Conservation (phyloP, 1,140 invertebrate genomes). For the Geopemphigus sp. region DNA sequence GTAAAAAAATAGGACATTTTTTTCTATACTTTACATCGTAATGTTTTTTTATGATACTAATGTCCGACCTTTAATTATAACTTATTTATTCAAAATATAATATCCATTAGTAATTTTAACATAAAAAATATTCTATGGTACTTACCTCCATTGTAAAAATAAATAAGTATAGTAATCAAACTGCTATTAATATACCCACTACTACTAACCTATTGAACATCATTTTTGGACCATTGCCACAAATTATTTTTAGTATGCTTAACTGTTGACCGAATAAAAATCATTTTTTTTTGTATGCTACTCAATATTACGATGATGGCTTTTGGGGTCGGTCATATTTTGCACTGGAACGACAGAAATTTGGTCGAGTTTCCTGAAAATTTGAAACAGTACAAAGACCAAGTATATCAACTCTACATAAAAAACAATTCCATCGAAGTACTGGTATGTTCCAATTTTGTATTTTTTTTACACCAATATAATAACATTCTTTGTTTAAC, state of each 20-base stretch:
- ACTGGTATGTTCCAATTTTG: slow-evolving; percentile 8
- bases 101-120: not conserved
- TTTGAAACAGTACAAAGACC: not conserved
- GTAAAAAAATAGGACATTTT: too few relatives aligned
- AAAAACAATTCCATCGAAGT: slow-evolving; percentile 36
- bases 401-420: slow-evolving; percentile 31
- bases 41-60: too few relatives aligned
- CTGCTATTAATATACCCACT: slow-evolving; percentile 3
- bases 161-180: not conserved
- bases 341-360: slow-evolving; percentile 43
- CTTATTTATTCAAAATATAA: not conserved
- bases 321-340: slow-evolving; percentile 22
- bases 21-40: too few relatives aligned
- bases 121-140: slow-evolving; percentile 29
- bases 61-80: not conserved
- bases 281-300: slow-evolving; percentile 4
- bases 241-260: slow-evolving; percentile 15
- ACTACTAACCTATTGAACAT: not conserved
- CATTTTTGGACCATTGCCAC: not conserved
- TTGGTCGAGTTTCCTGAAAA: slow-evolving; percentile 20
- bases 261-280: not conserved
- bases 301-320: slow-evolving; percentile 10
- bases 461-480: not conserved
- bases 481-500: not conserved
- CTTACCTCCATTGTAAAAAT: not conserved